Conservation (phyloP, 2,113 vertebrate genomes). For the Circaetus gallicus region DNA sequence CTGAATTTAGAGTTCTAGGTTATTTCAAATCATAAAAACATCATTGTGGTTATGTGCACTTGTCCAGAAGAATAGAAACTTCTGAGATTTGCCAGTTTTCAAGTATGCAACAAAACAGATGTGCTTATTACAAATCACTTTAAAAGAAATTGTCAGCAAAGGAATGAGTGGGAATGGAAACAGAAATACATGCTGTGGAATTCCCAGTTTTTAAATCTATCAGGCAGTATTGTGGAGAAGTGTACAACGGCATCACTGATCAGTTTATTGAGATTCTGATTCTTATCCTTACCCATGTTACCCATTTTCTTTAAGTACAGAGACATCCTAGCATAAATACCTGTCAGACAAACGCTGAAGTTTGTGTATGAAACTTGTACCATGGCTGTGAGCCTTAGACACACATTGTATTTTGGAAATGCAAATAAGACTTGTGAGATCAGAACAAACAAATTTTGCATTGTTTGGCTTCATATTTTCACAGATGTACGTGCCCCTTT, state of each 20-base stretch:
- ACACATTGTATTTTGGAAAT: not conserved
- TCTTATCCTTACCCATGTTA: not conserved
- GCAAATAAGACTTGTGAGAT: not conserved
- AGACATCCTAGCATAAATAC: not conserved
- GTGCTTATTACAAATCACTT: not conserved
- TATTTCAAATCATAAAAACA: conserved; percentile 2
- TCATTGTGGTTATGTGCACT: not conserved
- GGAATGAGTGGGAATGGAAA: not conserved
- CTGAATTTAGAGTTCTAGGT: conserved; percentile 8
- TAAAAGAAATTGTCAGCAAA: not conserved
- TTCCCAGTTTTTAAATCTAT: not conserved
- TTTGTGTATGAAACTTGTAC: not conserved
- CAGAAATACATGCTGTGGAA: not conserved
- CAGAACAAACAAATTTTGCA: not conserved
- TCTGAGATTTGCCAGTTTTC: not conserved
- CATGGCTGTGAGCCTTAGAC: not conserved
- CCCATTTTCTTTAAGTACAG: not conserved
- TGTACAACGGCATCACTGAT: not conserved
- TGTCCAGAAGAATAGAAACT: not conserved
- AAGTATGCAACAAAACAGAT: conserved; percentile 11
- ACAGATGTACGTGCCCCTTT: not conserved
- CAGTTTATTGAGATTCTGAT: not conserved
- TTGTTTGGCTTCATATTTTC: not conserved
- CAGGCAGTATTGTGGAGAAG: not conserved
- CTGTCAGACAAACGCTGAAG: not conserved